Evolutionary conservation across 1,140 invertebrate genomes (phyloP).

Genomic region (Cephus cinctus): DNA sequence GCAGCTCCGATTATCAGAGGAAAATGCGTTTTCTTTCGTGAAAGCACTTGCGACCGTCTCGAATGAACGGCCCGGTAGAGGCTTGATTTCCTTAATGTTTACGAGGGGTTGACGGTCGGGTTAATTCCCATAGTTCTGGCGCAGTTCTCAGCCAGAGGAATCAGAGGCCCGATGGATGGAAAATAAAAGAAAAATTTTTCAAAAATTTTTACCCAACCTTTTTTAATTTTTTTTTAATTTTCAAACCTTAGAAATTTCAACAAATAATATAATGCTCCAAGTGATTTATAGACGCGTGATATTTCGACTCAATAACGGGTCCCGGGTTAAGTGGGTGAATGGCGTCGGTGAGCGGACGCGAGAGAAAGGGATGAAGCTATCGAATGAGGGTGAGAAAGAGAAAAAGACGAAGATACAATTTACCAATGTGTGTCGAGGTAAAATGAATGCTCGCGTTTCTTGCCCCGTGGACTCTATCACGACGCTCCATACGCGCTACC

Average conservation of each 20-base stretch:
- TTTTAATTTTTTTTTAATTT: no score
- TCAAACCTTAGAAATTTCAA: no score
- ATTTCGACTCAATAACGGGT: constrained; percentile 43
- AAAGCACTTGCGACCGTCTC: constrained; percentile 5
- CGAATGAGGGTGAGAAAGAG: constrained; percentile 4
- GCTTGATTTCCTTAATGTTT: constrained; percentile 22
- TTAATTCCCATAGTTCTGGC: constrained; percentile 19
- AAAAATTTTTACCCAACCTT: constrained; percentile 11
- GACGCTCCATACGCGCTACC: constrained; percentile 26
- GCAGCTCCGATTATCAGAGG: constrained; percentile 47
- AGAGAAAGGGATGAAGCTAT: constrained; percentile 14
- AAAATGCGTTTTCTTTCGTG: constrained; percentile 47
- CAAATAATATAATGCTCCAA: constrained; percentile 25
- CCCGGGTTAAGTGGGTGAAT: constrained; percentile 9
- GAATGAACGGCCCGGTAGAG: constrained; percentile 12
- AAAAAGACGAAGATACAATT: constrained; percentile 15
- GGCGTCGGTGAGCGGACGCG: constrained; percentile 15
- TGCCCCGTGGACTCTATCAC: constrained; percentile 40
- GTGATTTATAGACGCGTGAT: constrained; percentile 45
- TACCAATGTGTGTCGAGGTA: constrained; percentile 35
- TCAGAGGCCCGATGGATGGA: no score
- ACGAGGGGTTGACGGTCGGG: constrained; percentile 10
- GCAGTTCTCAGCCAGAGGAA: no score
- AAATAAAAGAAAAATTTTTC: no score
- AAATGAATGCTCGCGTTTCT: constrained; percentile 43